A percentile compares a stretch with the other conserved stretches of the same genome.
These are phyloP conservation scores for Drosophila miranda DNA, from an alignment of 1,140 invertebrate species.

Conservation along the genomic window DNA sequence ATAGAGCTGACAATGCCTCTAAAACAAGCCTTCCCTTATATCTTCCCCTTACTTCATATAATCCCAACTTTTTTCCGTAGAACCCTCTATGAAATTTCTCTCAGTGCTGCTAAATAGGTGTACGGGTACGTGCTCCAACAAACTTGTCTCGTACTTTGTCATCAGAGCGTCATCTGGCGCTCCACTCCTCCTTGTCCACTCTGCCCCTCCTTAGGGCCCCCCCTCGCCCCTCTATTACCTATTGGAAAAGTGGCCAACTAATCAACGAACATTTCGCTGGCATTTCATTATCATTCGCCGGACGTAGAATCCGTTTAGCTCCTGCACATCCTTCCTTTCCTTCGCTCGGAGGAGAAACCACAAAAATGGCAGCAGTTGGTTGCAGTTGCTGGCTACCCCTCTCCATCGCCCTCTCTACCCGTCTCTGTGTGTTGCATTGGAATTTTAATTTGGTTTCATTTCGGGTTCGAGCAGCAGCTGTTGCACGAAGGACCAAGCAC, in stretches of 20 bases:
- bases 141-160: constrained; percentile 60
- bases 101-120: constrained; percentile 55
- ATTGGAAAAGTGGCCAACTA: constrained; percentile 64
- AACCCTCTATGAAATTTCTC: constrained; percentile 3
- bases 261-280: constrained; percentile 62
- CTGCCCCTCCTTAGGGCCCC: not conserved
- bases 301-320: constrained; percentile 50
- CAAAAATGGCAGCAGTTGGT: constrained; percentile 43
- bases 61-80: not conserved
- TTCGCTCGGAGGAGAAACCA: constrained; percentile 15
- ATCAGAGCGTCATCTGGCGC: constrained; percentile 53
- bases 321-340: not conserved
- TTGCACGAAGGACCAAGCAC: constrained; percentile 40
- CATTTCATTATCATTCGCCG: constrained; percentile 58
- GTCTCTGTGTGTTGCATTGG: constrained; percentile 52
- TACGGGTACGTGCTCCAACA: constrained; percentile 52
- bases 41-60: not conserved
- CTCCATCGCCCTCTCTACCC: not conserved
- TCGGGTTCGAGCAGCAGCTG: constrained; percentile 59
- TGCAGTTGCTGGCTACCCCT: constrained; percentile 3
- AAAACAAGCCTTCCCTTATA: not conserved
- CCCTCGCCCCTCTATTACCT: constrained; percentile 1
- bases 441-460: constrained; percentile 76
- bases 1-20: not conserved
- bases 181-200: not conserved